Conservation (phyloP, 2,113 vertebrate species). For the Caloenas nicobarica region DNA sequence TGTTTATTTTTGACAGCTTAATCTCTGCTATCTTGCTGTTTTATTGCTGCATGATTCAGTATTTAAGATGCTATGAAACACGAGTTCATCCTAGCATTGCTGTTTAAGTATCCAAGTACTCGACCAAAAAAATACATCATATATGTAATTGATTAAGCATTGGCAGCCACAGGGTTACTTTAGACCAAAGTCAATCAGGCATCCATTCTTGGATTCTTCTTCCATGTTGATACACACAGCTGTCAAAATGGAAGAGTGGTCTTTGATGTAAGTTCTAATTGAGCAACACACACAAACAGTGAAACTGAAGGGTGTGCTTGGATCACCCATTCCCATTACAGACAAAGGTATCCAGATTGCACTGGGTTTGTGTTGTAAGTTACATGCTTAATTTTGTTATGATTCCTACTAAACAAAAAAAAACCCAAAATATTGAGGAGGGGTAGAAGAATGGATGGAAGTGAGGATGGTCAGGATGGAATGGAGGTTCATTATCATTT, state of each 20-base stretch:
- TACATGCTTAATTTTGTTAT: neutral
- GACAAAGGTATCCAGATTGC: neutral
- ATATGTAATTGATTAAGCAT: neutral
- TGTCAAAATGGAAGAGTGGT: neutral
- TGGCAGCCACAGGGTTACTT: neutral
- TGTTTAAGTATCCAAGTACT: neutral
- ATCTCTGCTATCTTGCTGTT: conserved; percentile 5
- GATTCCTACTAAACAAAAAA: neutral
- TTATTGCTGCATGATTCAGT: neutral
- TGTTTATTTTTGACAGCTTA: conserved; percentile 7
- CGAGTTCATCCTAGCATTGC: neutral
- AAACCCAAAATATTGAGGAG: neutral
- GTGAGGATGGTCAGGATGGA: neutral
- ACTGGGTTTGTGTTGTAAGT: neutral
- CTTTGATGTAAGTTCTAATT: neutral
- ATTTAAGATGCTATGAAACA: conserved; percentile 11
- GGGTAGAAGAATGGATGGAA: neutral
- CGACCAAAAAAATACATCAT: neutral
- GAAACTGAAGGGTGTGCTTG: neutral
- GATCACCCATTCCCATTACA: neutral
- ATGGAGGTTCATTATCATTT: neutral
- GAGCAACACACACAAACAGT: neutral
- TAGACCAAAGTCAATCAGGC: neutral
- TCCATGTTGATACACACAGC: neutral
- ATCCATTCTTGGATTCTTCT: neutral